Evolutionary conservation across 2,888 invertebrate species (phyloP).

Genomic region (Megalurothrips usitatus): DNA sequence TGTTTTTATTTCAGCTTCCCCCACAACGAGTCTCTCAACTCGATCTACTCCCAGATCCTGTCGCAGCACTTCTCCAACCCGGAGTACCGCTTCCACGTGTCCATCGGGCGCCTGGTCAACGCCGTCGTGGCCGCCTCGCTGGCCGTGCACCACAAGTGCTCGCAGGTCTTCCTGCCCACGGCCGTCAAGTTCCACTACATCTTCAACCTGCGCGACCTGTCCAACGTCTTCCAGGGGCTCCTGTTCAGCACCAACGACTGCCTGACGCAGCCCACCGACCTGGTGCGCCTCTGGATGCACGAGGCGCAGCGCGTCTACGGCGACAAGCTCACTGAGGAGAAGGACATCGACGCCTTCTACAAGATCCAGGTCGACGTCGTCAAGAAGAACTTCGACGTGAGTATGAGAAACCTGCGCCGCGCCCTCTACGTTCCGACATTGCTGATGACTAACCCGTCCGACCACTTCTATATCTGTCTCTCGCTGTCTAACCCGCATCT

Average conservation of each 20-base stretch:
- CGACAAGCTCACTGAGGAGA: slow-evolving; percentile 87
- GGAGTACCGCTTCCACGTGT: slow-evolving; percentile 70
- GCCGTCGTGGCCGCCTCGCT: slow-evolving; percentile 79
- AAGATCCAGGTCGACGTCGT: slow-evolving; percentile 86
- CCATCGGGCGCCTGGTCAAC: slow-evolving; percentile 60
- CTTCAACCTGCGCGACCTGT: slow-evolving; percentile 90
- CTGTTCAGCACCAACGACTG: slow-evolving; percentile 88
- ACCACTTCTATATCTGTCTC: no score
- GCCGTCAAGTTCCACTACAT: slow-evolving; percentile 96
- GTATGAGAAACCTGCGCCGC: slow-evolving; percentile 28
- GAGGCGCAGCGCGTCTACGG: slow-evolving; percentile 91
- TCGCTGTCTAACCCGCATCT: no score
- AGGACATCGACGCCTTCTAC: slow-evolving; percentile 83
- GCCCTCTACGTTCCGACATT: background rate
- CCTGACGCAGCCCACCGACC: slow-evolving; percentile 69
- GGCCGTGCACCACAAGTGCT: slow-evolving; percentile 72
- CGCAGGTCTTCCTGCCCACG: slow-evolving; percentile 78
- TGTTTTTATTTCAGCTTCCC: slow-evolving; percentile 55
- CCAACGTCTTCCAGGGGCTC: slow-evolving; percentile 91
- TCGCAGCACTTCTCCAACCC: slow-evolving; percentile 78
- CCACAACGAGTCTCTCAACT: slow-evolving; percentile 73
- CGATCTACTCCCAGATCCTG: slow-evolving; percentile 85
- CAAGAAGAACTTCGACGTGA: slow-evolving; percentile 86
- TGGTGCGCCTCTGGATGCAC: slow-evolving; percentile 89
- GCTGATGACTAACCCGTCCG: no score